A percentile compares a stretch with the other conserved stretches of the same genome.
Conservation (phyloP, 2,888 invertebrate species). For the Criorhina ranunculi region DNA sequence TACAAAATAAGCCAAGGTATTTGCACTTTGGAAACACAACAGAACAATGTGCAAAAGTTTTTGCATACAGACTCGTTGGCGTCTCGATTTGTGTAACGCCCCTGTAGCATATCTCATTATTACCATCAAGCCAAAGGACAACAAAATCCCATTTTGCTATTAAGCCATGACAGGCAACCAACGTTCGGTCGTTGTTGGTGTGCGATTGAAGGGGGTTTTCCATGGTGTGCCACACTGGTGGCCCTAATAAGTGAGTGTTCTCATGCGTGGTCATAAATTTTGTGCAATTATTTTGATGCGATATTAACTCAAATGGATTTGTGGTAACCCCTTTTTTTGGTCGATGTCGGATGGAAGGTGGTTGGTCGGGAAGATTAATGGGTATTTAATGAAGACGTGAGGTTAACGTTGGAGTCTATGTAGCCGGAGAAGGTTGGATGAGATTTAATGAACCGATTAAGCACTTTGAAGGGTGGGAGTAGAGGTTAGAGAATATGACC, state of each 20-base stretch:
- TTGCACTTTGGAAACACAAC: constrained; percentile 54
- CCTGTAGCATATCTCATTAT: constrained; percentile 70
- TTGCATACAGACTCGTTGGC: constrained; percentile 29
- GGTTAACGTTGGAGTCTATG: not conserved
- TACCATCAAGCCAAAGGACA: constrained; percentile 72
- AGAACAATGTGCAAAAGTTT: constrained; percentile 22
- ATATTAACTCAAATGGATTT: constrained; percentile 70
- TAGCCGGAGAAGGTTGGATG: no score
- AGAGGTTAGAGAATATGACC: no score
- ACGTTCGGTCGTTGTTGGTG: constrained; percentile 3
- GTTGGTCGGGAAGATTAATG: constrained; percentile 13
- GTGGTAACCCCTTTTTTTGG: constrained; percentile 13
- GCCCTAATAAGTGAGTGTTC: constrained; percentile 56
- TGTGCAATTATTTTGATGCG: constrained; percentile 75
- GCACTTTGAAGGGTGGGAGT: no score
- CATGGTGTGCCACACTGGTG: constrained; percentile 9
- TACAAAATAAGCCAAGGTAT: constrained; percentile 73
- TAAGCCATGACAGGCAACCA: constrained; percentile 68
- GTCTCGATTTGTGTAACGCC: constrained; percentile 54
- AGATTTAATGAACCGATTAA: no score
- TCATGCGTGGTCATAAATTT: constrained; percentile 75
- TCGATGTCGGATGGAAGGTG: not conserved
- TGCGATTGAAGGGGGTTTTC: not conserved
- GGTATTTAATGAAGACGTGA: constrained; percentile 30
- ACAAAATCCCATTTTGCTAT: constrained; percentile 76